These are phyloP conservation scores for Drosophila orena DNA, from an alignment of 1,140 invertebrate genomes.

Conservation along the genomic window DNA sequence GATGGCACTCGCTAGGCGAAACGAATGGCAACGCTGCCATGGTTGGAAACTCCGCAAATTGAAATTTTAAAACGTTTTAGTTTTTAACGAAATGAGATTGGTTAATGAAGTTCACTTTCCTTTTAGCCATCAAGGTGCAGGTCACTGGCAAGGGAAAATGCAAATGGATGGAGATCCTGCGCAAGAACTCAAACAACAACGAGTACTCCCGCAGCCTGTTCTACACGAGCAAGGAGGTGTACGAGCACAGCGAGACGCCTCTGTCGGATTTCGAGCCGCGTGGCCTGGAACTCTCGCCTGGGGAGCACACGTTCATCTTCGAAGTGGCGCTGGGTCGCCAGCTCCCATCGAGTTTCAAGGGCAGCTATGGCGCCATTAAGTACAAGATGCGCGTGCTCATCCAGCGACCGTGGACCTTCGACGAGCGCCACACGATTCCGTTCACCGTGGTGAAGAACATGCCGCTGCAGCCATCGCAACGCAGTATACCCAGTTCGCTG, in stretches of 20 bases:
- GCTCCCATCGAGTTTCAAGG: slow-evolving; percentile 76
- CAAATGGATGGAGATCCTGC: slow-evolving; percentile 82
- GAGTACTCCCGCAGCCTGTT: slow-evolving; percentile 74
- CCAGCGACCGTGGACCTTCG: slow-evolving; percentile 78
- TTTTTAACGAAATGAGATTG: too few species aligned
- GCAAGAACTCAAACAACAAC: slow-evolving; percentile 77
- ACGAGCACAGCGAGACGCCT: slow-evolving; percentile 72
- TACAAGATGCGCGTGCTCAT: slow-evolving; percentile 83
- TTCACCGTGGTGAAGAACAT: slow-evolving; percentile 75
- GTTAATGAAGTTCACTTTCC: background rate
- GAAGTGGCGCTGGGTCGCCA: slow-evolving; percentile 58
- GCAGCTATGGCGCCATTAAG: slow-evolving; percentile 80
- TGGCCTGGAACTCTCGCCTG: slow-evolving; percentile 69
- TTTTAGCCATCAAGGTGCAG: slow-evolving; percentile 78
- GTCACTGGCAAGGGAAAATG: slow-evolving; percentile 83
- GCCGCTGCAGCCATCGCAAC: slow-evolving; percentile 56
- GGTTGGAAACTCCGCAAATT: background rate
- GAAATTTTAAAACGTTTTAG: too few species aligned
- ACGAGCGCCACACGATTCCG: slow-evolving; percentile 76
- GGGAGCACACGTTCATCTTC: slow-evolving; percentile 78
- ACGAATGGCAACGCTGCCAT: background rate
- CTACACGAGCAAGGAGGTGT: slow-evolving; percentile 82
- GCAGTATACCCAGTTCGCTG: slow-evolving; percentile 60
- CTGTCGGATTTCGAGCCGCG: slow-evolving; percentile 73
- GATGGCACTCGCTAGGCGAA: background rate